Base-by-base conservation (phyloP, 2,888 invertebrate species). In the Morinoia aosen region DNA sequence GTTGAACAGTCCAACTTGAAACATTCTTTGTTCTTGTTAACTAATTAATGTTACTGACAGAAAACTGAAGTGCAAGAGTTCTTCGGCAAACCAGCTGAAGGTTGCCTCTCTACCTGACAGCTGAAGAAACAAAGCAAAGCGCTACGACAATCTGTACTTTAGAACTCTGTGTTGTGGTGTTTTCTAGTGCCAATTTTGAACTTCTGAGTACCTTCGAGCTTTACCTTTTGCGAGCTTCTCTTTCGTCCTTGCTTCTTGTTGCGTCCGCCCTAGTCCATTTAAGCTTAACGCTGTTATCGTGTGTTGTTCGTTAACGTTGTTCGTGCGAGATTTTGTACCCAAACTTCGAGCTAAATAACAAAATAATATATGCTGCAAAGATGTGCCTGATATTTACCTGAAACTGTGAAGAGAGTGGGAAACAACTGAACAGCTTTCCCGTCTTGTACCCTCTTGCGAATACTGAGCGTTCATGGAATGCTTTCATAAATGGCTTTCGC, bases 101-200 rank as follows among this genome's bases (percentile, higher is more conserved):
- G 25, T 25, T 76, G 76, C 76, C 33, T 76, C 33, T 76, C 19
- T 76, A 76, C 76, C 76, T 76, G 76, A 76, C 76, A 33, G 76
- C 76, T 8, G 19, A 33, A 14, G 76, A 76, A 33, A 76, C 76
- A 76, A 33, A 33, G 76, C 76, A 16, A 76, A 76, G 90, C 39
- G 90, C 48, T 90, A 48, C 90, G 90, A 90, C 90, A 90, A 90
- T 90, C 90, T 90, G 90, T 90, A 90, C 11, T 90, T 90, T 90
- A 90, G 76, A 76, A 33, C 33, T 76, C 25, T 76, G 76, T 76
- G 25, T 76, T 76, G 76, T 76, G 76, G 76, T 76, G 76, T 76
- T 76, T 33, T 61, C 76, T 33, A 16, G 76, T 76, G 76, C 25
- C 76, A 16, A 76, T 16, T 76, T 10, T 76, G 33, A 76, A 76